Conservation (phyloP, 2,797 vertebrate species). For the Aulostomus chinensis region DNA sequence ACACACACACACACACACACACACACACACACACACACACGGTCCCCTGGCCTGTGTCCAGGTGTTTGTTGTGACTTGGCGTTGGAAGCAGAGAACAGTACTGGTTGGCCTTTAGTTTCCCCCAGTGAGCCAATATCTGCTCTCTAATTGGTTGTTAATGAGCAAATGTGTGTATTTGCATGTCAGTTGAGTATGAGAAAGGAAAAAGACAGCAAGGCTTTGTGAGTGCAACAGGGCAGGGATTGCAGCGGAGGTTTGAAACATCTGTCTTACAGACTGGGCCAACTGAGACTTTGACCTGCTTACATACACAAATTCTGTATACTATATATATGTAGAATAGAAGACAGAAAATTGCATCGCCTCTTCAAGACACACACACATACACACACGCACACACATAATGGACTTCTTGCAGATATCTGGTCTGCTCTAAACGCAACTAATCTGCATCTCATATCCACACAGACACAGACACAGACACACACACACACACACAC, state of each 20-base stretch:
- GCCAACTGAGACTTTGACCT: slow-evolving; percentile 57
- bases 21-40: slow-evolving; percentile 7
- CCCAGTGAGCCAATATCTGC: slow-evolving; percentile 70
- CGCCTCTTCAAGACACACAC: too few species aligned
- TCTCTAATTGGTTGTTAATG: slow-evolving; percentile 81
- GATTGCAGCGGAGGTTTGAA: slow-evolving; percentile 43
- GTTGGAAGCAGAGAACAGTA: slow-evolving; percentile 46
- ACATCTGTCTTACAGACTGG: slow-evolving; percentile 70
- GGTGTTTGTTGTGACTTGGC: slow-evolving; percentile 73
- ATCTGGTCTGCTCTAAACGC: too few species aligned
- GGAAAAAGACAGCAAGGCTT: not conserved
- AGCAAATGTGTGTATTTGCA: slow-evolving; percentile 37
- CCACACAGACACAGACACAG: too few species aligned
- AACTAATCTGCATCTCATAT: too few species aligned
- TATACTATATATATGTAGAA: too few species aligned
- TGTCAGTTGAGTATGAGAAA: slow-evolving; percentile 30
- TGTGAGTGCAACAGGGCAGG: slow-evolving; percentile 24
- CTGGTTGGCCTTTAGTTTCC: slow-evolving; percentile 70
- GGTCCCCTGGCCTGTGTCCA: slow-evolving; percentile 61
- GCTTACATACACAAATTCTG: not conserved
- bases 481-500: too few species aligned
- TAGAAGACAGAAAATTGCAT: too few species aligned
- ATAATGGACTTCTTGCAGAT: too few species aligned
- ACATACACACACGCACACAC: too few species aligned
- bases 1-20: not conserved